Evolutionary conservation across 2,113 vertebrate species (phyloP), one percentile per base, ranked within the genome.

Genomic region (Cepphus grylle): DNA sequence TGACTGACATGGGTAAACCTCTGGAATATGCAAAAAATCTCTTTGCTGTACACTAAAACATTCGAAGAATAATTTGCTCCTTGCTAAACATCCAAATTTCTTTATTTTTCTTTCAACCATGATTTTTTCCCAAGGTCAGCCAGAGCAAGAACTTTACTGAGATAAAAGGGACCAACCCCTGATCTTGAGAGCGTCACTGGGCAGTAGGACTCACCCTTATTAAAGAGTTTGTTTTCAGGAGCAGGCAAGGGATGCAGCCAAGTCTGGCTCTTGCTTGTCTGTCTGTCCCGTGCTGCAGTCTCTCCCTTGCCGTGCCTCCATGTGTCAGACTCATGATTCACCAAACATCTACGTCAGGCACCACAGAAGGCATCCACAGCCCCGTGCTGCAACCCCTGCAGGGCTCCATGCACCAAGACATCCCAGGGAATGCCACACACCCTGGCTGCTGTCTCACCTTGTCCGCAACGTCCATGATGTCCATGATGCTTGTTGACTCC

Each of bases 401-500:
- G 81, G 71, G 38, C 12, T 81, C 40, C 36, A 52, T 30, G 36
- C 15, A 40, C 12, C 38, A 15, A 11, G 36, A 2, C 34, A 20
- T 62, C 27, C 26, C 32, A 8, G 42, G 29, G 36, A 87, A 66
- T 18, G 34, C 17, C 27, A 40, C 2, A 20, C 34, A 36, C 13
- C 11, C 27, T 59, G 40, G 25, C 3, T 87, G 5, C n/a, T 40
- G 2, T 20, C 58, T 85, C 79, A n/a, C 15, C 13, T 9, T 4
- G 5, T 34, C 42, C 42, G 43, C 0, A 0, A 4, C 11, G 34
- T 42, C 61, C 18, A 42, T 7, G 5, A 27, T 40, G 61, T 84
- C 45, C 52, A 63, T 0, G 0, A 5, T 15, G 40, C 21, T 88
- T 0, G 0, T 23, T 56, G 70, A 22, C 20, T 30, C 56, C 53